Base-by-base conservation (phyloP, 2,797 vertebrate species). In the Serranus cabrilla region DNA sequence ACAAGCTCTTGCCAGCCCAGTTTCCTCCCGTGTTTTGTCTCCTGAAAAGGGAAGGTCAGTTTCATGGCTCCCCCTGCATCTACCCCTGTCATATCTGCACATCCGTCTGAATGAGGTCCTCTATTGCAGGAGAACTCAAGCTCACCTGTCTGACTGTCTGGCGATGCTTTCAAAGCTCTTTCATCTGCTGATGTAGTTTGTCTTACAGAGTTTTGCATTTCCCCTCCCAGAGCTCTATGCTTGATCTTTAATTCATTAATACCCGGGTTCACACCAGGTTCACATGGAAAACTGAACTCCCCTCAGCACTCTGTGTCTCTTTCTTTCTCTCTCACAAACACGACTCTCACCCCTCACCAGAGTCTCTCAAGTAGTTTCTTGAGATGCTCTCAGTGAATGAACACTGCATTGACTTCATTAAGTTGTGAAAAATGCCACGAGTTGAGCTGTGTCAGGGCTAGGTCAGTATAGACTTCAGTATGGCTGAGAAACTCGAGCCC, bases 181-280 rank as follows among this genome's bases (percentile, higher is more conserved):
- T 92, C 86, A 92, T 91, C 88, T 89, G 64, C 63, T 56, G 47
- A 31, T 80, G 49, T 80, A 83, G 83, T 86, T 90, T 77, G 73
- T 89, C 83, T 84, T 76, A 81, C 54, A 67, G 74, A 83, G 71
- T 88, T 89, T 89, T 86, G 72, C 79, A 71, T 76, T 87, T 76
- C 74, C 49, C 82, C 84, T 82, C 83, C 72, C 73, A 21, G 82
- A 58, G 80, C 76, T 58, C 82, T 76, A 61, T 43, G 82, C 88
- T 94, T 93, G 89, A 93, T 95, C 90, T 95, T 93, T 93, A 91
- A 93, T 94, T 94, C 90, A 93, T 90, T 80, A 77, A 78, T 67
- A 42, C 67, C 47, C 34, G 54, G 79, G 93, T 94, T 94, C 92
- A 93, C 40, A 6, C 40, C 55, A 20, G 77, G 89, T 91, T 90